Conservation (phyloP, 2,113 vertebrate species). For the Strix uralensis region DNA sequence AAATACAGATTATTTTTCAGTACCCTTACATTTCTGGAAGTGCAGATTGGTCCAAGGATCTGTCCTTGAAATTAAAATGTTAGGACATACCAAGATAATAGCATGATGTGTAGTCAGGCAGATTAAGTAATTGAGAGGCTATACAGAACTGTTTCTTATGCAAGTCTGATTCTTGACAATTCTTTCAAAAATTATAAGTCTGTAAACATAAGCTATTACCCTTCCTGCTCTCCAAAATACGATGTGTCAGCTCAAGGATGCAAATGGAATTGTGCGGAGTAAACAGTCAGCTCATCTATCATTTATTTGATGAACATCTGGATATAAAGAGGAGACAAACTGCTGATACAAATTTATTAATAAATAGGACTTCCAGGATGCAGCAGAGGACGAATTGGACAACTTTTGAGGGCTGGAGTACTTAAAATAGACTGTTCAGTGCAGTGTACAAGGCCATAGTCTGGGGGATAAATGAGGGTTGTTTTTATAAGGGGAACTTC, state of each 20-base stretch:
- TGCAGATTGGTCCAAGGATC: background rate
- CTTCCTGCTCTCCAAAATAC: background rate
- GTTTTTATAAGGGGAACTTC: background rate
- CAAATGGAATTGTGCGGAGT: background rate
- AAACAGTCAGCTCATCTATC: background rate
- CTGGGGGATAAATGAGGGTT: background rate
- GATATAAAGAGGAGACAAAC: background rate
- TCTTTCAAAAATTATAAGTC: background rate
- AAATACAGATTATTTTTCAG: background rate
- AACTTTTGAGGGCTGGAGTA: background rate
- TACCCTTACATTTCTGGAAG: background rate
- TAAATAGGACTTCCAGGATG: background rate
- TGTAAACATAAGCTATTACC: background rate
- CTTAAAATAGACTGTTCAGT: background rate
- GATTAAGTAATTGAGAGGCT: background rate
- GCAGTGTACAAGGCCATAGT: background rate
- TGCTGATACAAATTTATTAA: background rate
- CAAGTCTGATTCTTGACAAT: background rate
- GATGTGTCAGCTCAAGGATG: background rate
- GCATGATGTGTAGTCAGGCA: background rate
- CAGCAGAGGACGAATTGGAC: background rate
- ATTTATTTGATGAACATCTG: conserved; percentile 22
- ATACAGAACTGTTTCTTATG: background rate
- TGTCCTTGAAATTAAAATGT: background rate
- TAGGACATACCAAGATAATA: background rate